Evolutionary conservation across 2,888 invertebrate genomes (phyloP), one percentile per base, ranked within the genome.

Genomic region (Vandiemenella viatica): DNA sequence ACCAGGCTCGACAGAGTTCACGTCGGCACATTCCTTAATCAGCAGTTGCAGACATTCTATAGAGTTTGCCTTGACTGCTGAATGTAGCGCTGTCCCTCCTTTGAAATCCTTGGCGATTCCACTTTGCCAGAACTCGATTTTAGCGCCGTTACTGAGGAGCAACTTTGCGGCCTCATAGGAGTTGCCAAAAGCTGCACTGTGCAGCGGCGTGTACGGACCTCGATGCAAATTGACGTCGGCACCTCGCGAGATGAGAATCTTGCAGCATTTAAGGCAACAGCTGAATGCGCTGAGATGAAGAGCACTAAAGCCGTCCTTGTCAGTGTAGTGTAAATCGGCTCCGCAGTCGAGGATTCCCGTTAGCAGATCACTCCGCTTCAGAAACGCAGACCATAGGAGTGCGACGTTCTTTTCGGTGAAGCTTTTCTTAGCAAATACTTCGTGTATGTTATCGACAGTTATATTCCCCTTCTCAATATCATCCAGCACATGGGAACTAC

Each of bases 141-240:
- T 74, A 46, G 86, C 80, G 17, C 81, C 82, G 54, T 75, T 75
- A 53, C 76, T 76, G 53, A 90, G 74, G 52, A 92, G 74, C 60
- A 87, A 75, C 65, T 79, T 79, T 48, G 85, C 82, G 13, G 87
- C 86, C 60, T 83, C 80, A 46, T 80, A 76, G 53, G 88, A 81
- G 61, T 90, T 86, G 13, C 90, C 87, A 67, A 89, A 88, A 23
- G 90, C 89, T 13, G 91, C 87, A 63, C 87, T 89, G 65, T 93
- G 91, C 50, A 92, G 73, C 1, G 91, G 88, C 42, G 83, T 82
- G 62, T 83, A 83, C 58, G 79, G 77, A 62, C 81, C 79, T 51
- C 76, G 75, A 61, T 77, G 74, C 45, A 76, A 72, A 66, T 82
- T 80, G 7, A 83, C 75, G 59, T 80, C 80, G 55, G 76, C 74